Base-by-base conservation (phyloP, 1,140 invertebrate genomes). In the Caenorhabditis tropicalis region DNA sequence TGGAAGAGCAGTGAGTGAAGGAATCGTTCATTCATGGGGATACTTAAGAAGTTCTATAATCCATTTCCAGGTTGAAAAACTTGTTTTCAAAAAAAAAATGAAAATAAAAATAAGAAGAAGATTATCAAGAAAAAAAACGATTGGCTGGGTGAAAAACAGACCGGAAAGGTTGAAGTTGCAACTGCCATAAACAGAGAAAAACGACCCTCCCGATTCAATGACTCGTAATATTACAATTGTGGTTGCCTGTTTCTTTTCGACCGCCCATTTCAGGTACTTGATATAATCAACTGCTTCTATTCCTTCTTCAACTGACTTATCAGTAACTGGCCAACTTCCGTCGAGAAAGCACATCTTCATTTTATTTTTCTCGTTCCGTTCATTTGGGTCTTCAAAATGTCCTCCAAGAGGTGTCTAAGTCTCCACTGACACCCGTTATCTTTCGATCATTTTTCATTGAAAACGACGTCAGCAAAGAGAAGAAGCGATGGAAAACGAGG, bases 131-230 rank as follows among this genome's bases (percentile, higher is more conserved):
- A 56, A 56, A 27, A 27, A 56, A 56, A 27, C 24, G 31, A 60
- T 33, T 9, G 19, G 9, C 29, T 21, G n/a, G 29, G 31, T n/a
- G n/a, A 2, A 27, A 24, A 27, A 7, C n/a, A 27, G 2, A 24
- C 53, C 10, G 31, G 31, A 65, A 65, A 36, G 58, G 29, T 65
- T 36, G 29, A 33, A 16, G 10, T 65, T 33, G 58, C 58, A 65
- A 65, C 29, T 36, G 16, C 19, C 58, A 65, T 65, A 65, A 65
- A 65, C 58, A 65, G 58, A 65, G 36, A 65, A 65, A 29, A 65
- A 7, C 29, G 24, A 21, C 53, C 29, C 9, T 15, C 31, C 58
- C 58, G 19, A 65, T 31, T 24, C 21, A 56, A 56, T 36, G 15
- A n/a, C 16, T 33, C 16, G 58, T 36, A 19, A 33, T 65, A 65